Conservation (phyloP, 2,888 invertebrate genomes). For the Cerastis rubricosa region DNA sequence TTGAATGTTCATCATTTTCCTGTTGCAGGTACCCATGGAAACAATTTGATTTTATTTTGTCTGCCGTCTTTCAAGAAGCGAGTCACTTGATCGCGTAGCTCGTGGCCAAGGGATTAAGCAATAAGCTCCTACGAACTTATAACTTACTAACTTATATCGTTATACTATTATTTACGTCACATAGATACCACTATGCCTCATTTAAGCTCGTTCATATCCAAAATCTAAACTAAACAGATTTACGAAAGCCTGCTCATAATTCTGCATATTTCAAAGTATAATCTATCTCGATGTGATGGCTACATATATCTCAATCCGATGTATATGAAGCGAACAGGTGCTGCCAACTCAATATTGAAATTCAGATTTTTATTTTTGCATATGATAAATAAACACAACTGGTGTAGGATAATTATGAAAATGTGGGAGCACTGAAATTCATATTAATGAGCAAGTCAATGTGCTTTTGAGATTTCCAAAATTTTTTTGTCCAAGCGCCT, state of each 20-base stretch:
- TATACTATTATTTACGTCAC: neutral
- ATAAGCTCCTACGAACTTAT: neutral
- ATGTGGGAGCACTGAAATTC: constrained; percentile 11
- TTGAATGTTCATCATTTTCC: neutral
- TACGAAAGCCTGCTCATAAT: constrained; percentile 25
- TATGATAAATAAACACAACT: constrained; percentile 64
- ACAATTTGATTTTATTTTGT: neutral
- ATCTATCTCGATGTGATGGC: constrained; percentile 49
- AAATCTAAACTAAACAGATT: constrained; percentile 24
- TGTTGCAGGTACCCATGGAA: neutral
- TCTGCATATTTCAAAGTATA: constrained; percentile 58
- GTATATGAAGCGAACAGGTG: constrained; percentile 56
- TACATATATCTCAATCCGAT: constrained; percentile 20
- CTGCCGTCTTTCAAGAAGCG: neutral
- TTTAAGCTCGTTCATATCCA: neutral
- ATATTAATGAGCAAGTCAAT: constrained; percentile 28
- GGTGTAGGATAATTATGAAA: constrained; percentile 52
- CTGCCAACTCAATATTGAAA: constrained; percentile 63
- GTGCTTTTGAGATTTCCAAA: neutral
- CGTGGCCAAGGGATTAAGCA: neutral
- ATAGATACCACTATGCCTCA: neutral
- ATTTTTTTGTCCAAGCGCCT: no score
- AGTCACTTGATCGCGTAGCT: neutral
- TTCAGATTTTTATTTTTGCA: constrained; percentile 69
- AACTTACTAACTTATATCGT: neutral